Conservation (phyloP, 2,113 vertebrate species). For the Mesocricetus auratus region DNA sequence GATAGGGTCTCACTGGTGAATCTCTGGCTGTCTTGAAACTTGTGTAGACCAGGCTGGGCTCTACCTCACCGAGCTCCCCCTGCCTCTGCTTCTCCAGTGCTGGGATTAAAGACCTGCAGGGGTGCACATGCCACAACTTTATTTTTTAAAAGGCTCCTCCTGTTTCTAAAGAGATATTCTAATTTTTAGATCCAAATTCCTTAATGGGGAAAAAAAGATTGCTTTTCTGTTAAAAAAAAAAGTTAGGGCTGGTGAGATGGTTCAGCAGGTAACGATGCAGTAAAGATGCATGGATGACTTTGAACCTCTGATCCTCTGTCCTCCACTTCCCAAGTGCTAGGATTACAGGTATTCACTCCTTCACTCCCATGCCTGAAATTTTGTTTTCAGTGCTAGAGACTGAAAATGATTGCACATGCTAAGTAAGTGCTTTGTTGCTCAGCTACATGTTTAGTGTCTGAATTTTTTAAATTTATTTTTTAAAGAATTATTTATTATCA, state of each 20-base stretch:
- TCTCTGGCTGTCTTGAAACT: not conserved
- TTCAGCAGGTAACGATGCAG: not conserved
- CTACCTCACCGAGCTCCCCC: not conserved
- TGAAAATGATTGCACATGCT: not conserved
- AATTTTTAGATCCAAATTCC: constrained; percentile 44
- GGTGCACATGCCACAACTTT: not conserved
- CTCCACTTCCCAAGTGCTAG: not conserved
- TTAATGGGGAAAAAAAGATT: not conserved
- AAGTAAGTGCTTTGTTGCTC: not conserved
- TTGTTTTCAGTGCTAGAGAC: not conserved
- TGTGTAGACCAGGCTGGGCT: not conserved
- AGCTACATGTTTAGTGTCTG: not conserved
- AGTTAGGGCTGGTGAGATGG: not conserved
- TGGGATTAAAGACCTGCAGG: not conserved
- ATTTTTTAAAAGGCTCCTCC: not conserved
- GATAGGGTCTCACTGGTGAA: not conserved
- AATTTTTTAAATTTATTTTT: too few relatives aligned
- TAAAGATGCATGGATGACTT: not conserved
- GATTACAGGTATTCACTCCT: not conserved
- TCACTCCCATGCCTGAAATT: not conserved
- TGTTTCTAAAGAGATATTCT: not conserved
- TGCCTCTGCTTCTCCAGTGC: not conserved
- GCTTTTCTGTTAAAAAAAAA: constrained; percentile 8
- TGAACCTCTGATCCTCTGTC: not conserved
- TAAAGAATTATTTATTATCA: too few relatives aligned